Conservation (phyloP, 2,888 invertebrate genomes). For the Suillia variegata region DNA sequence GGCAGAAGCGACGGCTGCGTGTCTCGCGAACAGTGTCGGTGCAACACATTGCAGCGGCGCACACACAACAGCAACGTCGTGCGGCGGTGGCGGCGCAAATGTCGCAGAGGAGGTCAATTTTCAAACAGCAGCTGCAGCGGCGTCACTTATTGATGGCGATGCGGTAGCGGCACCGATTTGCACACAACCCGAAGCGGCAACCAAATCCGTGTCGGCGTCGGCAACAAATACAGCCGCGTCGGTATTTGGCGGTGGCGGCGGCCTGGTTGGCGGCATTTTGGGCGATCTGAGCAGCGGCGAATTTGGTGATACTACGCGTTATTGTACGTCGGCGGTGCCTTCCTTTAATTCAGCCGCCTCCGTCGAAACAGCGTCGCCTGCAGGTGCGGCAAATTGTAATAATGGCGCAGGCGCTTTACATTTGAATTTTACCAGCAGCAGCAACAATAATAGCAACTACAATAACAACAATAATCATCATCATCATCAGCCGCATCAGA, state of each 20-base stretch:
- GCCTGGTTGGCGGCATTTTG: constrained; percentile 55
- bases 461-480: constrained; percentile 46
- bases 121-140: constrained; percentile 25
- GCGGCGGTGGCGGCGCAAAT: constrained; percentile 23
- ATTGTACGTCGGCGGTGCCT: constrained; percentile 55
- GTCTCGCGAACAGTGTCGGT: background rate
- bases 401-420: constrained; percentile 54
- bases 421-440: constrained; percentile 50
- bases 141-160: constrained; percentile 51
- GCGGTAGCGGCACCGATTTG: constrained; percentile 56
- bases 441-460: constrained; percentile 54
- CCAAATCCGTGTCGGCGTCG: constrained; percentile 40
- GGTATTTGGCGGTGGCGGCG: constrained; percentile 43
- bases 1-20: background rate
- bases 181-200: constrained; percentile 60
- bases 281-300: constrained; percentile 58
- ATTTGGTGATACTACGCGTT: constrained; percentile 58
- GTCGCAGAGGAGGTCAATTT: constrained; percentile 52
- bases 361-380: constrained; percentile 24
- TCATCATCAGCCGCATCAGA: constrained; percentile 35
- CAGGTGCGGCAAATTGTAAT: constrained; percentile 30
- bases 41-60: constrained; percentile 5
- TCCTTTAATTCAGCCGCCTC: constrained; percentile 29
- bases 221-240: constrained; percentile 34
- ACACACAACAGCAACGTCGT: constrained; percentile 27